phyloP scores from a whole-genome alignment of 2,113 vertebrate genomes.

The Pogona vitticeps region DNA sequence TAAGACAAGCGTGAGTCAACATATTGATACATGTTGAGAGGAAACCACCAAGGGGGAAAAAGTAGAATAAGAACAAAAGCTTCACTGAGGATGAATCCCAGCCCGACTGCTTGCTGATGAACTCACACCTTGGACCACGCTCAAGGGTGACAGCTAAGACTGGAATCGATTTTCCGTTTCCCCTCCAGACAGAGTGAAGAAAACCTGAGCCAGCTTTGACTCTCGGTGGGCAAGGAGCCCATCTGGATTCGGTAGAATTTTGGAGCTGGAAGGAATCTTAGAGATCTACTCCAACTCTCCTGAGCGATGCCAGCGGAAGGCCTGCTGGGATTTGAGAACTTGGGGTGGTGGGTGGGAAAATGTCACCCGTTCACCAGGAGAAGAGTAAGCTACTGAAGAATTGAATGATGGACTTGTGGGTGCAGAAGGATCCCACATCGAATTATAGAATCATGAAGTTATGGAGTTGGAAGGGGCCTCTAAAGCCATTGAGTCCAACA shows the following conservation, averaged over 20 bases:
- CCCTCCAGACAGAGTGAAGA: background rate
- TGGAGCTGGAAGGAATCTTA: background rate
- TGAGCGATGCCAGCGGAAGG: background rate
- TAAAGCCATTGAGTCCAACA: too few relatives aligned
- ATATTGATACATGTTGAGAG: background rate
- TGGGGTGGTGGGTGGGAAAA: too few relatives aligned
- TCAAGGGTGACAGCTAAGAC: background rate
- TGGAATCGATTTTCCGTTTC: background rate
- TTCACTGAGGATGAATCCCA: background rate
- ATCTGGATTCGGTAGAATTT: background rate
- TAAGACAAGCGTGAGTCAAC: slow-evolving; percentile 3
- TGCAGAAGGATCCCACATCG: too few relatives aligned
- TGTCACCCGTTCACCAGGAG: too few relatives aligned
- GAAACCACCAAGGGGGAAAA: background rate
- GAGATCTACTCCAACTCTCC: background rate
- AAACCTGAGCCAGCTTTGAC: background rate
- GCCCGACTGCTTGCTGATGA: background rate
- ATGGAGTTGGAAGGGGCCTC: too few relatives aligned
- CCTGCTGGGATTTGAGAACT: too few relatives aligned
- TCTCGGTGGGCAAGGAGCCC: background rate
- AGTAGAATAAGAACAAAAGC: background rate
- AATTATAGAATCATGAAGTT: too few relatives aligned
- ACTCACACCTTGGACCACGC: slow-evolving; percentile 4
- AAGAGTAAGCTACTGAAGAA: too few relatives aligned
- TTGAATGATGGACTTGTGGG: too few relatives aligned